These are phyloP conservation scores for Neocrepidodera transversa DNA, from an alignment of 2,888 invertebrate species.

Conservation along the genomic window DNA sequence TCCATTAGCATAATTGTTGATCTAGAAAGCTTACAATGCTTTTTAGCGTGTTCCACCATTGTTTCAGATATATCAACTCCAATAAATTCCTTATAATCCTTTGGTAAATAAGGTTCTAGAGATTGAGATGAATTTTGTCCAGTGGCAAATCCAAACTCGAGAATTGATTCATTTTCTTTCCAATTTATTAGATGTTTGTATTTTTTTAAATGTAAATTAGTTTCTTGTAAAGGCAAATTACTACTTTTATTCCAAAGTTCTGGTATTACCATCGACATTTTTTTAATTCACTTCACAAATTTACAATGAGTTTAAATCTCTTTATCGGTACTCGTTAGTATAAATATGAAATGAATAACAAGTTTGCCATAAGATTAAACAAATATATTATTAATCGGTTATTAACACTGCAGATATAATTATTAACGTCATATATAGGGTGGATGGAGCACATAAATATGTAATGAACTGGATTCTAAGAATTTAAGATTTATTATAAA, in stretches of 20 bases:
- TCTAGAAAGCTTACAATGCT: conserved; percentile 1
- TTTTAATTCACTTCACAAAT: no score
- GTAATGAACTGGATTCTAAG: no score
- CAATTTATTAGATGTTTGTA: conserved; percentile 50
- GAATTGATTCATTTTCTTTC: conserved; percentile 60
- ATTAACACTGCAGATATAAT: no score
- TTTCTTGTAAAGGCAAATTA: background rate
- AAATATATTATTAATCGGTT: no score
- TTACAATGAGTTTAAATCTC: no score
- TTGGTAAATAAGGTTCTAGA: conserved; percentile 23
- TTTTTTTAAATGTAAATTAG: background rate
- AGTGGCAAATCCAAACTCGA: conserved; percentile 79
- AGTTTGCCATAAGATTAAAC: no score
- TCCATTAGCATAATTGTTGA: conserved; percentile 22
- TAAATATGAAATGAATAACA: no score
- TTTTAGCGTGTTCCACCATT: conserved; percentile 23
- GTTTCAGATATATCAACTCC: conserved; percentile 20
- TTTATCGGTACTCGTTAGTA: no score
- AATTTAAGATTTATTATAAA: no score
- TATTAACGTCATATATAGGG: no score
- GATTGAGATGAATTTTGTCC: conserved; percentile 68
- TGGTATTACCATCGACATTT: background rate
- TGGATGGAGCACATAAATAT: no score
- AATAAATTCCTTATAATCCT: conserved; percentile 23
- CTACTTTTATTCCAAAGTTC: no score